A percentile compares a stretch with the other conserved stretches of the same genome.
Evolutionary conservation across 2,888 invertebrate species (phyloP).

Genomic region (Chironomus riparius): DNA sequence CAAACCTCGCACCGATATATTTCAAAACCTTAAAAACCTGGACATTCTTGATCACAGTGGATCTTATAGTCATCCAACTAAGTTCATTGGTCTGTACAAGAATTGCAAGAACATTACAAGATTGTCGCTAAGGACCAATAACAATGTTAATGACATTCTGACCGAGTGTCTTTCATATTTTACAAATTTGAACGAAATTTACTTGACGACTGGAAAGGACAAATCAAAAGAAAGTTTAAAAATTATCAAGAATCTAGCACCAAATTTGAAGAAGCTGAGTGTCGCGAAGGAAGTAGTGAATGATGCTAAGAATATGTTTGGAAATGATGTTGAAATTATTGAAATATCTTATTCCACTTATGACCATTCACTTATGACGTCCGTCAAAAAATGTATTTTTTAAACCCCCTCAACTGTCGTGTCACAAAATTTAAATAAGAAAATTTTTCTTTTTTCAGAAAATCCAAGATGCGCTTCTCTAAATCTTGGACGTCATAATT

Average conservation of each 20-base stretch:
- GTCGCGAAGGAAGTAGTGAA: neutral
- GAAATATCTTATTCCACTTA: no score
- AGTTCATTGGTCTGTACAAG: neutral
- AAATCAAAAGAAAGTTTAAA: no score
- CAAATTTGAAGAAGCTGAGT: no score
- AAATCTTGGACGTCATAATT: no score
- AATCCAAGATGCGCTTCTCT: no score
- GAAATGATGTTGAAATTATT: neutral
- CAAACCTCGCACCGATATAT: neutral
- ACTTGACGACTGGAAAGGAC: neutral
- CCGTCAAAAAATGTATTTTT: no score
- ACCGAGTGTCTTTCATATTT: neutral
- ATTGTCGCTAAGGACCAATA: neutral
- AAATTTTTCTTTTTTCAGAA: no score
- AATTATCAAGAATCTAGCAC: no score
- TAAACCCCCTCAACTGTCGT: no score
- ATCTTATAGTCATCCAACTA: neutral
- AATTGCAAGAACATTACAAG: neutral
- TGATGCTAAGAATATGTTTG: neutral
- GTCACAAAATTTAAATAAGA: no score
- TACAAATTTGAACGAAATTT: neutral
- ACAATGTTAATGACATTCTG: neutral
- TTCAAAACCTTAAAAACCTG: neutral
- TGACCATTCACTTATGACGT: no score
- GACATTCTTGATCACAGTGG: neutral